These are phyloP conservation scores for Micromesistius poutassou DNA, from an alignment of 2,797 vertebrate genomes.

Conservation along the genomic window DNA sequence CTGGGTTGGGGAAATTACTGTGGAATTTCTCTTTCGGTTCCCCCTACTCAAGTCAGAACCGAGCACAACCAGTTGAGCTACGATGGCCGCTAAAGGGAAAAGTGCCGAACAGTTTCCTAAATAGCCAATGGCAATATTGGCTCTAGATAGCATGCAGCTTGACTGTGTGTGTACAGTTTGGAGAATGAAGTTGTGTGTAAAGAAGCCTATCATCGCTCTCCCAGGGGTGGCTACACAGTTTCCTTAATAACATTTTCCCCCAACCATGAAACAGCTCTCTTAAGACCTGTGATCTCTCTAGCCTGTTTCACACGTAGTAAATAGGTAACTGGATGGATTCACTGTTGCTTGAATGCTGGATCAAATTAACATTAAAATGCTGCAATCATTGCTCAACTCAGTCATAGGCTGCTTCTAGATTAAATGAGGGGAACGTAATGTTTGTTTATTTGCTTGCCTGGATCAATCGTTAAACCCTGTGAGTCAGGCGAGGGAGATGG, in stretches of 20 bases:
- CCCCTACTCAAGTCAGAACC: neutral
- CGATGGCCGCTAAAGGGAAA: neutral
- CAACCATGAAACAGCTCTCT: neutral
- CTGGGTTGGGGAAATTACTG: neutral
- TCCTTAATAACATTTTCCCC: neutral
- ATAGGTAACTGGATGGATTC: neutral
- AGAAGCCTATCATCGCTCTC: neutral
- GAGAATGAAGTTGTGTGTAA: neutral
- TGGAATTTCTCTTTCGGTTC: neutral
- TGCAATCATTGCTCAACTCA: neutral
- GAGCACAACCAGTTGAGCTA: neutral
- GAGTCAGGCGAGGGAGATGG: neutral
- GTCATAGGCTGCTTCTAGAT: neutral
- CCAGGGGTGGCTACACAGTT: neutral
- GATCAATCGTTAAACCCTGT: neutral
- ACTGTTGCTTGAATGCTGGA: neutral
- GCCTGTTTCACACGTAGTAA: neutral
- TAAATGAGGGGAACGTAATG: neutral
- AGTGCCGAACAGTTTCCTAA: neutral
- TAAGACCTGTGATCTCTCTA: neutral
- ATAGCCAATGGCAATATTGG: neutral
- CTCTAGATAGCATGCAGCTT: neutral
- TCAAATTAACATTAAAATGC: neutral
- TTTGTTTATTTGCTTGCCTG: neutral
- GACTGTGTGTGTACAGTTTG: neutral